phyloP scores from a whole-genome alignment of 2,797 vertebrate genomes.

The Garrulus glandarius region DNA sequence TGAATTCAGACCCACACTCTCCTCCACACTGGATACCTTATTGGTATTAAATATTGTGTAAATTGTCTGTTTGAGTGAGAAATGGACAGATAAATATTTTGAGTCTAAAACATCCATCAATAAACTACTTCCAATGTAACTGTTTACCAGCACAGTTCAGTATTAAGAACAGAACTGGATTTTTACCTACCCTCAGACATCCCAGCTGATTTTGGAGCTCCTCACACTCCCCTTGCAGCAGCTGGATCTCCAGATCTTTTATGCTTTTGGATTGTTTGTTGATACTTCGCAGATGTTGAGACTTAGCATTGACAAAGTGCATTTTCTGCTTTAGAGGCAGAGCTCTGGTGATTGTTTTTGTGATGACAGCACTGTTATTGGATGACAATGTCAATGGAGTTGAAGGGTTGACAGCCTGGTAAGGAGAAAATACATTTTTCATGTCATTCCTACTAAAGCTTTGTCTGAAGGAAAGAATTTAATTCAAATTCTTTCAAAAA shows the following conservation, averaged over 20 bases:
- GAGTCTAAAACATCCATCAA: not conserved
- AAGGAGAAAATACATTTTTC: slow-evolving; percentile 13
- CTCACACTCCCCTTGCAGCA: not conserved
- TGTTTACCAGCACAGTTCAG: not conserved
- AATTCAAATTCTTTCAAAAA: not conserved
- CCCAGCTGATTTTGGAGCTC: slow-evolving; percentile 3
- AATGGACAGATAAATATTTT: not conserved
- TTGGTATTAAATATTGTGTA: not conserved
- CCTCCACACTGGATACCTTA: not conserved
- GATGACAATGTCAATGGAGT: not conserved
- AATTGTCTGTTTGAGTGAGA: not conserved
- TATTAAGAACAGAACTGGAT: slow-evolving; percentile 39
- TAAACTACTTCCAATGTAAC: not conserved
- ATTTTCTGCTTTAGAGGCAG: not conserved
- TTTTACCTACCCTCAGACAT: slow-evolving; percentile 62
- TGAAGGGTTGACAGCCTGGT: not conserved
- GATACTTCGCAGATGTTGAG: not conserved
- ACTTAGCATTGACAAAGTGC: not conserved
- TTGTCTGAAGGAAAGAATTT: not conserved
- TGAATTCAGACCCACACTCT: not conserved
- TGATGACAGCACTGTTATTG: not conserved
- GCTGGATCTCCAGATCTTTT: not conserved
- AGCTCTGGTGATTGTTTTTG: not conserved
- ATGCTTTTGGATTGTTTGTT: not conserved
- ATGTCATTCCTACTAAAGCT: not conserved